These are phyloP conservation scores for Stichodactyla mertensii DNA, from an alignment of 64 coral and sea anemone species.

Conservation along the genomic window DNA sequence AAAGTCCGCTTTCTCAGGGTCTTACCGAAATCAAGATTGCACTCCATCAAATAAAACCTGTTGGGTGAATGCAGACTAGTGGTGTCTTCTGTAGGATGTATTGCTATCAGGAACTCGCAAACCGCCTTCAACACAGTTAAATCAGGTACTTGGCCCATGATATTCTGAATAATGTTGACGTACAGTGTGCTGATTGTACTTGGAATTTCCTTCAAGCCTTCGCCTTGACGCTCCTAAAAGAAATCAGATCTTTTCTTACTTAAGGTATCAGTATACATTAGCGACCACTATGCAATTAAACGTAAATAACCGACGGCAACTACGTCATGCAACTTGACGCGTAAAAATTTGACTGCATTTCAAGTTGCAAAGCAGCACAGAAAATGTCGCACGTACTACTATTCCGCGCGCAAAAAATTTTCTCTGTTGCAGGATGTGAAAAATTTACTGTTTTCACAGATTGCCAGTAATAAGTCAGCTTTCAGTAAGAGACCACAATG, in stretches of 20 bases:
- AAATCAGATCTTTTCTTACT: not conserved
- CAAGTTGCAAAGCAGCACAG: no score
- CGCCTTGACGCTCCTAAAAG: slow-evolving; percentile 71
- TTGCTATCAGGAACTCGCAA: slow-evolving; percentile 87
- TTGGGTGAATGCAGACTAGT: slow-evolving; percentile 60
- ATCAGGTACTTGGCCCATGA: slow-evolving; percentile 73
- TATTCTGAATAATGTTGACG: slow-evolving; percentile 85
- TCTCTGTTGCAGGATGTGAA: no score
- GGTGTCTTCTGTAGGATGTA: slow-evolving; percentile 80
- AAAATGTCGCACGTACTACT: no score
- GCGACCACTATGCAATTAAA: no score
- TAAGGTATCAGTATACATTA: no score
- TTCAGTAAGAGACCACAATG: no score
- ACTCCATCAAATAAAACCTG: slow-evolving; percentile 80
- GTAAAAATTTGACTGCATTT: no score
- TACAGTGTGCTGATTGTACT: slow-evolving; percentile 67
- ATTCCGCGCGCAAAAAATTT: no score
- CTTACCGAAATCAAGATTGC: slow-evolving; percentile 54
- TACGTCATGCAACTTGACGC: no score
- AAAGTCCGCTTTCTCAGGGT: not conserved
- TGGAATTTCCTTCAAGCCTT: slow-evolving; percentile 61
- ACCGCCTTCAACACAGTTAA: slow-evolving; percentile 81
- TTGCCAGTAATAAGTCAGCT: no score
- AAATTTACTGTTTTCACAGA: no score
- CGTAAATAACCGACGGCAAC: no score